Base-by-base conservation (phyloP, 2,888 invertebrate species). In the Anorthoa munda region DNA sequence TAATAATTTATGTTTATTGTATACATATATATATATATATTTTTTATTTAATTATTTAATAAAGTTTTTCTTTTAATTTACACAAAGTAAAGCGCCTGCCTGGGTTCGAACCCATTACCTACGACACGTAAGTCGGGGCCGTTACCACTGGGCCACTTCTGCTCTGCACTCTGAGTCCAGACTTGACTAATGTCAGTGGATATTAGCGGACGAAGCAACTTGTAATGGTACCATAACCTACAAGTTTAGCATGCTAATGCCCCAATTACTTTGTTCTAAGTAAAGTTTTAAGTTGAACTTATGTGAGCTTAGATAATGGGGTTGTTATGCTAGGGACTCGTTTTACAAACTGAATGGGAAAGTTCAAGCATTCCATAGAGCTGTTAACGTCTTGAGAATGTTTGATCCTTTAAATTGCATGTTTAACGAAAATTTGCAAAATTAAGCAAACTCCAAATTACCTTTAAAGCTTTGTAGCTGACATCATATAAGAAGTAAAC, bases 201-300 rank as follows among this genome's bases (percentile, higher is more conserved):
- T 48, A 63, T 78, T 66, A 78, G 39, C 18, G 26, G 58, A 59
- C 59, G 39, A 63, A 39, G 17, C 39, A 58, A 59, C 79, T 58
- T 53, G n/a, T 66, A 66, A 78, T 53, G 39, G 12, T 48, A 9
- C 23, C 17, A 53, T 26, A 56, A 56, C 26, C 39, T 12, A 48
- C 21, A 21, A 61, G 21, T 48, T 56, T 39, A 26, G 12, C n/a
- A 31, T 17, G 46, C 15, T 46, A 48, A 61, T 58, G 51, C n/a
- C 4, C 21, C 18, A 56, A 46, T 63, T 66, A 63, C 48, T 72
- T 77, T 12, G 60, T 58, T 18, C 2, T 51, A 50, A 66, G 55
- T n/a, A 50, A 18, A 26, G 46, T 68, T 74, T 53, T 61, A 56
- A 23, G 31, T 60, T 56, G 2, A 68, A 23, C 12, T 63, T 63